Evolutionary conservation across 2,113 vertebrate genomes (phyloP).

Genomic region (Cavia aperea): DNA sequence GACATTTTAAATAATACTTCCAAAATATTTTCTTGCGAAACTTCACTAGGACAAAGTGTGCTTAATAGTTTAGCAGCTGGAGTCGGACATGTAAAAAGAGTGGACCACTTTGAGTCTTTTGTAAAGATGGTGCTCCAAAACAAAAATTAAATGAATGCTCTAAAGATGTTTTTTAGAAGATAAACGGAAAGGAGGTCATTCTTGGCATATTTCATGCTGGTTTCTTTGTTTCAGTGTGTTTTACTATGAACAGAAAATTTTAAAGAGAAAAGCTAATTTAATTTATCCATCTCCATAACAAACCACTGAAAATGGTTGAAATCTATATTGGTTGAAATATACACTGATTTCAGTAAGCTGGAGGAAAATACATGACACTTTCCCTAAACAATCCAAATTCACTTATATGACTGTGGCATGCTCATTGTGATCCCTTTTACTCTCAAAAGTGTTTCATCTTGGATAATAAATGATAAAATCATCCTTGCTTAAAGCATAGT

Average conservation of each 20-base stretch:
- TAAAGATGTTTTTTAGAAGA: constrained; percentile 16
- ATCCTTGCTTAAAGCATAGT: neutral
- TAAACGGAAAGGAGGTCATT: neutral
- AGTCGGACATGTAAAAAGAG: neutral
- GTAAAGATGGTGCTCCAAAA: neutral
- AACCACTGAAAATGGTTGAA: neutral
- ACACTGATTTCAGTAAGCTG: neutral
- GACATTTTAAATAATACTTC: constrained; percentile 15
- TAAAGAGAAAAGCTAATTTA: constrained; percentile 6
- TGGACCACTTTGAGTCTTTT: neutral
- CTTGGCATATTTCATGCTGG: neutral
- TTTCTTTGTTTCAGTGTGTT: neutral
- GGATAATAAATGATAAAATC: neutral
- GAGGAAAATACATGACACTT: neutral
- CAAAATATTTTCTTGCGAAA: constrained; percentile 2
- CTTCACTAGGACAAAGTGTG: neutral
- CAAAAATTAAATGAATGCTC: neutral
- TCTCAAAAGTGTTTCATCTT: neutral
- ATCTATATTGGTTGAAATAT: no score
- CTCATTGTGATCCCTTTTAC: neutral
- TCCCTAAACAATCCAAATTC: neutral
- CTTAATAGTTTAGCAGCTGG: constrained; percentile 10
- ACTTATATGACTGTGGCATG: neutral
- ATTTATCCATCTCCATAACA: neutral
- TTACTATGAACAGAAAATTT: neutral